Conservation (phyloP, 2,797 vertebrate genomes). For the Leptoclinus maculatus region DNA sequence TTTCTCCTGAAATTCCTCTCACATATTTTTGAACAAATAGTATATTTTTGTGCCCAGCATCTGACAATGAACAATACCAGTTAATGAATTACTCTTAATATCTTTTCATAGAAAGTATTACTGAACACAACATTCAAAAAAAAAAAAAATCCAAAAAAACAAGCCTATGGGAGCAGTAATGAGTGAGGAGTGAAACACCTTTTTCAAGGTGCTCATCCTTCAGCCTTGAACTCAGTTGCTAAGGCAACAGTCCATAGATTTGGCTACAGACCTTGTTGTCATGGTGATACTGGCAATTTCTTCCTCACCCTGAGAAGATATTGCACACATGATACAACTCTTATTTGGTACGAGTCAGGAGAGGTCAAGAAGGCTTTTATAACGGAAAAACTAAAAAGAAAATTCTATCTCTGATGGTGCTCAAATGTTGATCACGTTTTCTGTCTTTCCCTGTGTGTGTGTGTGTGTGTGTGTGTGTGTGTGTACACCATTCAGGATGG, state of each 20-base stretch:
- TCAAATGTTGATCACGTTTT: not conserved
- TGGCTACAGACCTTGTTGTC: slow-evolving; percentile 63
- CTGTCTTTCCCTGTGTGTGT: not conserved
- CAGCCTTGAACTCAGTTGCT: slow-evolving; percentile 61
- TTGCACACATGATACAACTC: slow-evolving; percentile 21
- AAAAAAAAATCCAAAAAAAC: not conserved
- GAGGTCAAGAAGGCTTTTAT: not conserved
- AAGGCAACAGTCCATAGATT: slow-evolving; percentile 64
- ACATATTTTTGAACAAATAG: not conserved
- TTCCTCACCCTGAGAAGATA: slow-evolving; percentile 31
- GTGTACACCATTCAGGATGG: slow-evolving; percentile 87
- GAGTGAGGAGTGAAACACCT: slow-evolving; percentile 31
- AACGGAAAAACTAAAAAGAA: not conserved
- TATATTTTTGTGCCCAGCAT: not conserved
- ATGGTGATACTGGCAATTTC: slow-evolving; percentile 55
- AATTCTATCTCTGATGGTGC: not conserved
- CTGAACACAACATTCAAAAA: not conserved
- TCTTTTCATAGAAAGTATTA: not conserved
- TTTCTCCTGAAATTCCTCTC: not conserved
- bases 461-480: not conserved
- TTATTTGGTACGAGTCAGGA: not conserved
- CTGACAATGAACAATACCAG: not conserved
- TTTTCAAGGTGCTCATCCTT: slow-evolving; percentile 57
- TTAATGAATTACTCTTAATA: not conserved
- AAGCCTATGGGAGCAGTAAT: not conserved